Percentiles rank a stretch among this genome's conserved stretches.
These are phyloP conservation scores for Dendrolimus houi DNA, from an alignment of 2,888 invertebrate species.

Conservation along the genomic window DNA sequence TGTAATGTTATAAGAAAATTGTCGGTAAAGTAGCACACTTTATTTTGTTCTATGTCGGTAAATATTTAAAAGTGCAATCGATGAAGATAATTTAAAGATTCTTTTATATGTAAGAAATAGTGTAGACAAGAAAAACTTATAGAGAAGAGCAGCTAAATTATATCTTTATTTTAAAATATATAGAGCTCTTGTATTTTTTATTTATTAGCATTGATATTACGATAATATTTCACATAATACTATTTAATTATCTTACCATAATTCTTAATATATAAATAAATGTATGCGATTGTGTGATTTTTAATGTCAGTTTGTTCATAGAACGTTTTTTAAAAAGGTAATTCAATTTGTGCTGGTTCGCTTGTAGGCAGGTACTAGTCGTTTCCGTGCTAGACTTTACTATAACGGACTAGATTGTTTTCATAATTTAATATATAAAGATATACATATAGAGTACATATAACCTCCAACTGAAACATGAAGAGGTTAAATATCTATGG, in stretches of 20 bases:
- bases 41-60: background rate
- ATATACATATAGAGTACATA: no score
- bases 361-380: background rate
- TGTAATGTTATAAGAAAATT: background rate
- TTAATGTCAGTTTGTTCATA: slow-evolving; percentile 5
- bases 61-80: background rate
- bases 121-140: background rate
- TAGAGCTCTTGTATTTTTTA: slow-evolving; percentile 1
- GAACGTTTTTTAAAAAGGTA: slow-evolving; percentile 1
- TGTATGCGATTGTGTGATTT: background rate
- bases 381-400: background rate
- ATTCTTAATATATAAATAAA: background rate
- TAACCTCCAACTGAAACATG: no score
- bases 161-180: background rate
- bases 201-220: slow-evolving; percentile 7
- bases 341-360: background rate
- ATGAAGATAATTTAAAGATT: no score
- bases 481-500: no score
- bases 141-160: background rate
- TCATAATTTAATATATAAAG: no score
- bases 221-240: slow-evolving; percentile 10
- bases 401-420: no score
- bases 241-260: slow-evolving; percentile 7
- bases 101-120: background rate
- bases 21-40: background rate